A percentile compares a stretch with the other conserved stretches of the same genome.
phyloP scores from a whole-genome alignment of 2,888 invertebrate genomes.

The Bibio marci region DNA sequence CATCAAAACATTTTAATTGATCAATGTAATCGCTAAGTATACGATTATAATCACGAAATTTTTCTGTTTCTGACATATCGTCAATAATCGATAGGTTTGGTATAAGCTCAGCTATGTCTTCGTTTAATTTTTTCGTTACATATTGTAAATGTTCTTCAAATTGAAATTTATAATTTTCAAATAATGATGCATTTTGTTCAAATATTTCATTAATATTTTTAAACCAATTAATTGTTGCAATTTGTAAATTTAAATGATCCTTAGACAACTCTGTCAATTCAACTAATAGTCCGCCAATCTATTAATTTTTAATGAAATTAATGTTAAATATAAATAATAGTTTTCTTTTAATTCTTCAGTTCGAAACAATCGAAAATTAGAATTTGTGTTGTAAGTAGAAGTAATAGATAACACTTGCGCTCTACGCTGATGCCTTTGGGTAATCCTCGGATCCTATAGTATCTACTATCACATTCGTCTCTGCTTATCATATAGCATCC shows the following conservation, averaged over 20 bases:
- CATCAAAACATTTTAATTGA: constrained; percentile 55
- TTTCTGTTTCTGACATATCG: constrained; percentile 65
- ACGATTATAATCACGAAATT: constrained; percentile 62
- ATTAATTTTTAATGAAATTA: not conserved
- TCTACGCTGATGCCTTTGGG: too few species aligned
- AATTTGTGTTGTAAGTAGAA: too few species aligned
- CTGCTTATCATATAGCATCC: too few species aligned
- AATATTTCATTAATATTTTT: constrained; percentile 64
- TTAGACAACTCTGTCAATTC: constrained; percentile 57
- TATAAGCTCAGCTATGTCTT: constrained; percentile 50
- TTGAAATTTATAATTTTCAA: constrained; percentile 65
- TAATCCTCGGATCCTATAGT: too few species aligned
- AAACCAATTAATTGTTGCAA: constrained; percentile 71
- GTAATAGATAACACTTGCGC: too few species aligned
- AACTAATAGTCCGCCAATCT: constrained; percentile 44
- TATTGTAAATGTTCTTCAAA: constrained; percentile 65
- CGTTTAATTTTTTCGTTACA: constrained; percentile 50
- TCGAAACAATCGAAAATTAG: too few species aligned
- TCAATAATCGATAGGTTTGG: constrained; percentile 62
- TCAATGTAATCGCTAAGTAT: constrained; percentile 59
- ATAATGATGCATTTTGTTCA: constrained; percentile 58
- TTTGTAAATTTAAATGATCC: constrained; percentile 63
- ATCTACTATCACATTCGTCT: too few species aligned
- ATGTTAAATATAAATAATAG: too few species aligned
- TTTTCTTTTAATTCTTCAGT: too few species aligned